Conservation (phyloP, 2,113 vertebrate species). For the Illadopsis cleaveri region DNA sequence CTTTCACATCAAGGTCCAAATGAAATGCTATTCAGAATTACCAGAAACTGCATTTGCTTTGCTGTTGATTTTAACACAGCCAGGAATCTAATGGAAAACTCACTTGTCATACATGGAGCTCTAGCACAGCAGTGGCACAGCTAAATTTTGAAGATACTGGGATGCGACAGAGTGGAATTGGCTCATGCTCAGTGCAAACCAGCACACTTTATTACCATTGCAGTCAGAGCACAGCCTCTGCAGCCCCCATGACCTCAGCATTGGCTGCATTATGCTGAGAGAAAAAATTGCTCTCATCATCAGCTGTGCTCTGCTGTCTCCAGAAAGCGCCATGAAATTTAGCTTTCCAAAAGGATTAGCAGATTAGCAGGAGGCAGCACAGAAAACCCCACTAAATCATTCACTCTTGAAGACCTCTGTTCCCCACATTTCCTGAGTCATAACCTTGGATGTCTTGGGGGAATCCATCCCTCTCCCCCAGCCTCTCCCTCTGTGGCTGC, state of each 20-base stretch:
- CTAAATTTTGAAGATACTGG: background rate
- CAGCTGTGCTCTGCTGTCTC: background rate
- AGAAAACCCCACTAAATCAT: background rate
- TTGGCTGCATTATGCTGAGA: background rate
- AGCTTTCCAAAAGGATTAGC: slow-evolving; percentile 10
- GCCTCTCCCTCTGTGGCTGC: background rate
- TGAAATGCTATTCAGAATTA: background rate
- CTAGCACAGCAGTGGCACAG: background rate
- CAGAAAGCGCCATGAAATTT: background rate
- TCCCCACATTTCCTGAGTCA: background rate
- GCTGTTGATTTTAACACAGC: background rate
- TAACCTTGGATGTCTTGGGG: background rate
- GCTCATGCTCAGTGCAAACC: background rate
- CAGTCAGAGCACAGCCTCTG: slow-evolving; percentile 18
- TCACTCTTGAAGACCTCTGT: background rate
- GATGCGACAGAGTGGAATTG: background rate
- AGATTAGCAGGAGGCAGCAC: background rate
- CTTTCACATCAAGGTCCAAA: background rate
- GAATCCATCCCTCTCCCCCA: background rate
- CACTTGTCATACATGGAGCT: background rate
- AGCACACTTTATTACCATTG: background rate
- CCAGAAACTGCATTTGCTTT: background rate
- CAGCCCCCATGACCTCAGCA: background rate
- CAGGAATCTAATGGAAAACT: background rate
- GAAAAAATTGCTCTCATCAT: background rate